A percentile compares a stretch with the other conserved stretches of the same genome.
Conservation (phyloP, 2,797 vertebrate genomes). For the Anguilla marmorata region DNA sequence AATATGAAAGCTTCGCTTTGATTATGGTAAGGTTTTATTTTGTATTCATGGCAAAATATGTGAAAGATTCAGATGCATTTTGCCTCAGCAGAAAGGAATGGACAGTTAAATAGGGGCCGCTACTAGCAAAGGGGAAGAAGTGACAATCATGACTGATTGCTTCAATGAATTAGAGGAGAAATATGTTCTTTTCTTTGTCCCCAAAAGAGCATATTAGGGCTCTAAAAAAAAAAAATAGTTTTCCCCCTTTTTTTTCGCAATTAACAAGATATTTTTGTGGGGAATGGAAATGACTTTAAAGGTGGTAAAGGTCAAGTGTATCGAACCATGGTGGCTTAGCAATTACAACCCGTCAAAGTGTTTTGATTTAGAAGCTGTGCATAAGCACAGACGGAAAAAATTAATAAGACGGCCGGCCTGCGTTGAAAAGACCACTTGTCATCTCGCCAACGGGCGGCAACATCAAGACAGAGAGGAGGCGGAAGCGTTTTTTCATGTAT, state of each 20-base stretch:
- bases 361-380: conserved; percentile 59
- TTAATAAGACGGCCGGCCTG: conserved; percentile 69
- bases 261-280: conserved; percentile 73
- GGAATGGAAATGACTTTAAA: conserved; percentile 79
- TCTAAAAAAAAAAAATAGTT: conserved; percentile 52
- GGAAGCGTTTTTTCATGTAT: conserved; percentile 59
- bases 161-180: conserved; percentile 76
- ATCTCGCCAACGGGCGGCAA: conserved; percentile 62
- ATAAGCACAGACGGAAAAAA: conserved; percentile 62
- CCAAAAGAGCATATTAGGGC: conserved; percentile 59
- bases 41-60: conserved; percentile 34
- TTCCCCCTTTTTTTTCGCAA: conserved; percentile 60
- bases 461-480: conserved; percentile 64
- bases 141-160: conserved; percentile 65
- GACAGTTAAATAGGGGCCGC: conserved; percentile 43
- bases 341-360: conserved; percentile 69
- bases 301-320: conserved; percentile 79
- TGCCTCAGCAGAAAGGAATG: conserved; percentile 59
- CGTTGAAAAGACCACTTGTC: conserved; percentile 78
- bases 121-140: conserved; percentile 16
- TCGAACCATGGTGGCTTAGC: conserved; percentile 74
- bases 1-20: conserved; percentile 18
- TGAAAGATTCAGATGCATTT: conserved; percentile 59
- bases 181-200: conserved; percentile 70
- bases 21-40: conserved; percentile 21